Evolutionary conservation across 2,888 invertebrate species (phyloP), one percentile per base, ranked within the genome.

Genomic region (Neria commutata): DNA sequence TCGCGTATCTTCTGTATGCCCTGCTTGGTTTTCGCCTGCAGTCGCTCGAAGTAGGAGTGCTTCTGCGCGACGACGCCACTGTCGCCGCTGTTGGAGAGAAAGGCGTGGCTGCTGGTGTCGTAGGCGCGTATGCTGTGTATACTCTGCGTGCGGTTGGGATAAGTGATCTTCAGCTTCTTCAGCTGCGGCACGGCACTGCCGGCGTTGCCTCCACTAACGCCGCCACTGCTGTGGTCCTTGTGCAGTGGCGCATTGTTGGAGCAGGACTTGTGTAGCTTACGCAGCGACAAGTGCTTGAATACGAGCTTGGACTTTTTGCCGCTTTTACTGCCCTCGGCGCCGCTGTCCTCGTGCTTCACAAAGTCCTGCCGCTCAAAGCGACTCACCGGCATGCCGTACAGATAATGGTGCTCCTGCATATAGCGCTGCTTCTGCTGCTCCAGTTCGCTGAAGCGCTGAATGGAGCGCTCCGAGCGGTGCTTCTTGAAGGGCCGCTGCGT

Each of bases 321-420:
- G 46, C 17, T 24, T 47, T 56, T 61, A 11, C 64, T 54, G 5
- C 66, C 63, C 14, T 24, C 23, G 23, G 37, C 54, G 49, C 61
- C 58, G 40, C 62, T 58, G 3, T 57, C 52, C n/a, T 65, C 46
- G 4, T 56, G 24, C 17, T 64, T 56, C 1, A 58, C 58, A 50
- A 79, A 78, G 61, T 81, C 79, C 56, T 80, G 79, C 0, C 79
- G 73, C 56, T 81, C 77, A 51, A 81, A 81, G 53, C 73, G 74
- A 17, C 75, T 71, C 4, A 76, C 73, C 4, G 81, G 78, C 50
- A 73, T 70, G 1, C 75, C 78, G 45, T 77, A 76, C 26, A 80
- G 59, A 57, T 73, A 76, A 40, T 76, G 73, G 11, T 72, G 72
- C 40, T 46, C 45, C 24, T 54, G 51, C 19, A 48, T 17, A 10